phyloP scores from a whole-genome alignment of 2,797 vertebrate genomes.

The Pogonophryne albipinna region DNA sequence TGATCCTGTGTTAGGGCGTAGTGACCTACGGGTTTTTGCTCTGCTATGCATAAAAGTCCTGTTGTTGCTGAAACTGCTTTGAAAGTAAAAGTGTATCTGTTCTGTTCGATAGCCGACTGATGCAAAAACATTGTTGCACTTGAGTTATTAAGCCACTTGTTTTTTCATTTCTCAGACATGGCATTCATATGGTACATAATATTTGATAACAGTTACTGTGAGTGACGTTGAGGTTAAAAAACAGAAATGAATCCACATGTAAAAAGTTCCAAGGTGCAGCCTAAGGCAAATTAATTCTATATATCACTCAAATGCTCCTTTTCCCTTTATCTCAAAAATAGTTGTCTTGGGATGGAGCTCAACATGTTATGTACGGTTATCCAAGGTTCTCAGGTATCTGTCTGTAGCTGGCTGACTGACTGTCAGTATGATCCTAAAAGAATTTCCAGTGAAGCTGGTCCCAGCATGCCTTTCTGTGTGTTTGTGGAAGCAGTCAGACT shows the following conservation, averaged over 20 bases:
- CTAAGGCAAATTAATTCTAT: slow-evolving; percentile 14
- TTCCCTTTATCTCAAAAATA: not conserved
- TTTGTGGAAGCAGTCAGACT: slow-evolving; percentile 23
- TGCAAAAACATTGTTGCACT: not conserved
- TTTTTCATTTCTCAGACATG: not conserved
- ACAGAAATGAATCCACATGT: slow-evolving; percentile 10
- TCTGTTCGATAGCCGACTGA: not conserved
- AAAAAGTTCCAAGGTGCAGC: not conserved
- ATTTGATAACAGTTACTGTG: slow-evolving; percentile 9
- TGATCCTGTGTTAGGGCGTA: not conserved
- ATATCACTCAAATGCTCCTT: not conserved
- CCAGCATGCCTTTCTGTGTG: slow-evolving; percentile 37
- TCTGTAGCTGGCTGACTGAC: slow-evolving; percentile 40
- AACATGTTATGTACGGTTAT: slow-evolving; percentile 6
- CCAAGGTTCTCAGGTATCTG: slow-evolving; percentile 20
- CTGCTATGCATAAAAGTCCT: no score
- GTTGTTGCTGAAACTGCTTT: not conserved
- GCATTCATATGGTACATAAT: slow-evolving; percentile 7
- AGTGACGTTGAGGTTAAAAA: not conserved
- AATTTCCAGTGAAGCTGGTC: slow-evolving; percentile 50
- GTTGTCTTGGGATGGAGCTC: slow-evolving; percentile 15
- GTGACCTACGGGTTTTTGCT: no score
- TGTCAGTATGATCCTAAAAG: slow-evolving; percentile 40
- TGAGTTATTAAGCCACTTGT: not conserved
- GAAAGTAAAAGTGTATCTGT: not conserved